phyloP scores from a whole-genome alignment of 2,797 vertebrate species.

The Myotis pilosus region DNA sequence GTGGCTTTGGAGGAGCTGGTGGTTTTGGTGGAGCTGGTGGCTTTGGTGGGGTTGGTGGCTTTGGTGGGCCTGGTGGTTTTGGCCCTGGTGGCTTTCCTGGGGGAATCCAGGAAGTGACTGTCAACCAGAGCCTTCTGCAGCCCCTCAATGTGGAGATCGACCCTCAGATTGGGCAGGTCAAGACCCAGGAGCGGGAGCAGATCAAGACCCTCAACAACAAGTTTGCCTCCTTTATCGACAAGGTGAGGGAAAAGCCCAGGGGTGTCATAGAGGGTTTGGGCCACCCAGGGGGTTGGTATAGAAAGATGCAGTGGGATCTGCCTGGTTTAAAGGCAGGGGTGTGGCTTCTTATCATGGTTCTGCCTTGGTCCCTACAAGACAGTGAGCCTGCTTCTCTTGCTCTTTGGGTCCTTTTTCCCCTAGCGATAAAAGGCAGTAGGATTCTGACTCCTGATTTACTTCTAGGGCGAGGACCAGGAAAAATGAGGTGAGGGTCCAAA shows the following conservation, averaged over 20 bases:
- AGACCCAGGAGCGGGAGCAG: constrained; percentile 90
- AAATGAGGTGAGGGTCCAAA: background rate
- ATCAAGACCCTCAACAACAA: constrained; percentile 94
- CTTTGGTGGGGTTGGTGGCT: background rate
- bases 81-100: constrained; percentile 38
- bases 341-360: background rate
- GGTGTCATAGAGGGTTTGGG: background rate
- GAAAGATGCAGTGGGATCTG: background rate
- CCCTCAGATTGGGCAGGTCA: constrained; percentile 87
- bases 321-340: background rate
- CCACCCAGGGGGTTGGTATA: background rate
- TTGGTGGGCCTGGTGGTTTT: background rate
- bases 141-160: constrained; percentile 89
- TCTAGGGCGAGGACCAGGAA: background rate
- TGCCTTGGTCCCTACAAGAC: background rate
- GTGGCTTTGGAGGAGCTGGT: background rate
- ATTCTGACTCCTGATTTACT: background rate
- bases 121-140: constrained; percentile 82
- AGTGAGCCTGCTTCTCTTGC: background rate
- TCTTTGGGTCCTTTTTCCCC: background rate
- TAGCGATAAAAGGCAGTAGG: background rate
- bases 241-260: constrained; percentile 83
- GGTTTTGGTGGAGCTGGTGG: background rate
- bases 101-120: constrained; percentile 82
- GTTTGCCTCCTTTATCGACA: constrained; percentile 92